phyloP scores from a whole-genome alignment of 2,113 vertebrate genomes.

The Naja naja region DNA sequence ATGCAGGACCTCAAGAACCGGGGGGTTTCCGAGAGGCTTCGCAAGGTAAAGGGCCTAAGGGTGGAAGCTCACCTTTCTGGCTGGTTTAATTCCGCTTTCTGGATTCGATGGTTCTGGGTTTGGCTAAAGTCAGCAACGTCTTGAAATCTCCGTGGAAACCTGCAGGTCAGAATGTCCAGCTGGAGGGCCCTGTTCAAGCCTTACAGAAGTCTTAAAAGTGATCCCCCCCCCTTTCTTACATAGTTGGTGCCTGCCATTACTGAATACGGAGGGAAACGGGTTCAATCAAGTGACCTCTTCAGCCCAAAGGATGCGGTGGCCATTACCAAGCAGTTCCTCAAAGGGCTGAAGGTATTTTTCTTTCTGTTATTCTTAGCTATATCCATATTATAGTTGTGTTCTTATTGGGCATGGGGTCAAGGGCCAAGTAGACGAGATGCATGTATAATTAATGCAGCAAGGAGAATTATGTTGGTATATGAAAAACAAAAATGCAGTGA shows the following conservation, averaged over 20 bases:
- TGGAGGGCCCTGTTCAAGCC: no score
- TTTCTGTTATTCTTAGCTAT: background rate
- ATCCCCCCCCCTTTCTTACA: background rate
- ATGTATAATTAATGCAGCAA: background rate
- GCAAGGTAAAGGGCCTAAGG: constrained; percentile 69
- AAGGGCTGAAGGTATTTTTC: constrained; percentile 86
- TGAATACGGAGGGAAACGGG: constrained; percentile 90
- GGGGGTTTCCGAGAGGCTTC: constrained; percentile 81
- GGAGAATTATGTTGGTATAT: background rate
- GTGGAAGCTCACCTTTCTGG: background rate
- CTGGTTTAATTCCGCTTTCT: background rate
- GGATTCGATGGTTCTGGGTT: background rate
- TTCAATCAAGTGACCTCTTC: constrained; percentile 91
- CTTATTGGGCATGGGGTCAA: background rate
- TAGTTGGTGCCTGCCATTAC: constrained; percentile 87
- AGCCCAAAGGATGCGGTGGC: constrained; percentile 89
- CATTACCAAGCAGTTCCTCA: constrained; percentile 98
- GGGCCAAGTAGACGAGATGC: background rate
- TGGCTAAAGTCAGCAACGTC: background rate
- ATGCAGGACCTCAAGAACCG: constrained; percentile 79
- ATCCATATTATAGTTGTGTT: background rate
- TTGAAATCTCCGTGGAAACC: background rate
- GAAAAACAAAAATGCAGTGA: background rate
- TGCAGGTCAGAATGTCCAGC: background rate
- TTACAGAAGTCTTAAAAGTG: background rate